Evolutionary conservation across 2,888 invertebrate genomes (phyloP).

Genomic region (Trisateles emortualis): DNA sequence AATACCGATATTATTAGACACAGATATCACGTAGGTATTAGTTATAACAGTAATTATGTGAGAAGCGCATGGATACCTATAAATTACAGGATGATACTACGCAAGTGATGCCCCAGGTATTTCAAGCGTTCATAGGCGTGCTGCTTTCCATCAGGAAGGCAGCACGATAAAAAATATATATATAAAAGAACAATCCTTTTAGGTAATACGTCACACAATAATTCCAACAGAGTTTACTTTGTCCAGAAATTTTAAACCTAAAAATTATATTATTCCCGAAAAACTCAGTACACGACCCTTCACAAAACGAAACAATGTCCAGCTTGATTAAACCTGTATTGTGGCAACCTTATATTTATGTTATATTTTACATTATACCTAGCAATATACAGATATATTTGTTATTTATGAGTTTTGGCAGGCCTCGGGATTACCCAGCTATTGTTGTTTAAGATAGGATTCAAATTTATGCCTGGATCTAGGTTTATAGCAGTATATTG

Average conservation of each 20-base stretch:
- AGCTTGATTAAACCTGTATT: constrained; percentile 40
- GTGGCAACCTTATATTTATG: constrained; percentile 38
- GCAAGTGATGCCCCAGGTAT: too few species aligned
- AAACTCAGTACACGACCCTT: constrained; percentile 18
- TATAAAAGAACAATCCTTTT: too few species aligned
- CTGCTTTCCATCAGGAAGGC: too few species aligned
- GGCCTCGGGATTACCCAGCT: constrained; percentile 23
- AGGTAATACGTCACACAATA: constrained; percentile 9
- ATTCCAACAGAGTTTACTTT: neutral
- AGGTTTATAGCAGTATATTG: constrained; percentile 12
- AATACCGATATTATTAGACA: too few species aligned
- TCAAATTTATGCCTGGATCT: constrained; percentile 16
- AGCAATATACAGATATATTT: constrained; percentile 33
- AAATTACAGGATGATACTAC: too few species aligned
- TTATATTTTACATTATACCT: constrained; percentile 30
- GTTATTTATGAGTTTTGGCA: constrained; percentile 41
- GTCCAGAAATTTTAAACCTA: constrained; percentile 5
- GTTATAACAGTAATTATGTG: too few species aligned
- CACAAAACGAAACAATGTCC: constrained; percentile 32
- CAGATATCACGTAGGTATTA: too few species aligned
- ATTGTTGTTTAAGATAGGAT: constrained; percentile 27
- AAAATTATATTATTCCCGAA: constrained; percentile 14
- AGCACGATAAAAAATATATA: too few species aligned
- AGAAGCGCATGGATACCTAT: too few species aligned
- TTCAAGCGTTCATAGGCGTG: too few species aligned